These are phyloP conservation scores for Holcopasites calliopsidis DNA, from an alignment of 1,140 invertebrate genomes.

Conservation along the genomic window DNA sequence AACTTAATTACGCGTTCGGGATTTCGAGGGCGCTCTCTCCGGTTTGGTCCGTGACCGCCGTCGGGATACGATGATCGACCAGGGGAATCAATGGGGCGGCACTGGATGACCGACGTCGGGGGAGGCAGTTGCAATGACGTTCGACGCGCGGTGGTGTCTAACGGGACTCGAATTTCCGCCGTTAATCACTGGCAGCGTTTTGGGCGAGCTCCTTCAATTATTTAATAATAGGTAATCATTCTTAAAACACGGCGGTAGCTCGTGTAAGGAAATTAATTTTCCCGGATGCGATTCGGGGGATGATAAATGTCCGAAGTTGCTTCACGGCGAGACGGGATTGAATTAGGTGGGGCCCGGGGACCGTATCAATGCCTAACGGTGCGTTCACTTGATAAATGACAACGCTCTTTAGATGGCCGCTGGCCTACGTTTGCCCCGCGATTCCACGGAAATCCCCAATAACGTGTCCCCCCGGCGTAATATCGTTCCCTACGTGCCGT, in stretches of 20 bases:
- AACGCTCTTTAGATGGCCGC: conserved; percentile 20
- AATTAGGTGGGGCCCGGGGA: conserved; percentile 14
- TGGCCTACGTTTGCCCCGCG: background rate
- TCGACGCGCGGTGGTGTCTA: background rate
- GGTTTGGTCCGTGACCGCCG: background rate
- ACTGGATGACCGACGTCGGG: background rate
- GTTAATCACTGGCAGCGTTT: too few relatives aligned
- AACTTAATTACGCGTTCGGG: conserved; percentile 54
- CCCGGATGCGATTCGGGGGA: background rate
- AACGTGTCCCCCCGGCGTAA: conserved; percentile 21
- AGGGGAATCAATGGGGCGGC: too few relatives aligned
- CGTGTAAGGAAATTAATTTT: background rate
- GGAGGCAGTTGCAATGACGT: conserved; percentile 15
- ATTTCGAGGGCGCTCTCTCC: conserved; percentile 30
- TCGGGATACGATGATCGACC: too few relatives aligned
- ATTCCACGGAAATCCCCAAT: conserved; percentile 31
- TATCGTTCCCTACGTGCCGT: conserved; percentile 25
- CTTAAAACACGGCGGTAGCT: background rate
- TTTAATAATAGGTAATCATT: too few relatives aligned
- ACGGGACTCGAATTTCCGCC: conserved; percentile 26
- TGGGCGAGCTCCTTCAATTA: too few relatives aligned
- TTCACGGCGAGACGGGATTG: conserved; percentile 3
- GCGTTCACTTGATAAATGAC: conserved; percentile 47
- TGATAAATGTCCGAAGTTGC: conserved; percentile 19
- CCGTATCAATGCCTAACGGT: conserved; percentile 38